Conservation (phyloP, 2,113 vertebrate genomes). For the Promerops cafer region DNA sequence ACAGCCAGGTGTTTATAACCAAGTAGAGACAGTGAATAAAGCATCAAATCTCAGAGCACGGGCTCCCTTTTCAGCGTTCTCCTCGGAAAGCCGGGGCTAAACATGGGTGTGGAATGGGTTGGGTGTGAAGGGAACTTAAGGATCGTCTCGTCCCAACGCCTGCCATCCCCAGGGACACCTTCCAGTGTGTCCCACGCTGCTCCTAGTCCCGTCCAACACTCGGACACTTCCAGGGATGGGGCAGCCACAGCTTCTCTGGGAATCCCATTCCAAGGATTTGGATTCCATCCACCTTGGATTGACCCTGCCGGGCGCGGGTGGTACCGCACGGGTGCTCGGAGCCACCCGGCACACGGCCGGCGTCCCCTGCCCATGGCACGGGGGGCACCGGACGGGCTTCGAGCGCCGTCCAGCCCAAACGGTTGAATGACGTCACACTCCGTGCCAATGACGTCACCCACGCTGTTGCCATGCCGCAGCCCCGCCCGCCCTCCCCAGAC, state of each 20-base stretch:
- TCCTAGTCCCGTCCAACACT: background rate
- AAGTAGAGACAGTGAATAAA: background rate
- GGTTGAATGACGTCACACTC: fast-evolving
- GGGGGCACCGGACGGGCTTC: fast-evolving
- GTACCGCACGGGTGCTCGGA: background rate
- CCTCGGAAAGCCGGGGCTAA: fast-evolving
- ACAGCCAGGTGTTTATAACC: background rate
- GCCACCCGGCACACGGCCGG: too few relatives aligned
- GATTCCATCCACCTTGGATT: fast-evolving
- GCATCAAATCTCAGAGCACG: fast-evolving
- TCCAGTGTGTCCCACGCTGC: fast-evolving
- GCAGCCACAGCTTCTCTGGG: background rate
- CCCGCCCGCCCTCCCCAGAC: fast-evolving
- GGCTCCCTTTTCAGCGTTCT: fast-evolving
- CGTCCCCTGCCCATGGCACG: fast-evolving
- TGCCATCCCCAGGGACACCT: background rate
- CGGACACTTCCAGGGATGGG: too few relatives aligned
- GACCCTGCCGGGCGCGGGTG: background rate
- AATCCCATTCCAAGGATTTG: background rate
- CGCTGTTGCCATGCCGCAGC: background rate
- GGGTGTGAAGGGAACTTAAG: background rate
- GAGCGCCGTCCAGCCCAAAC: fast-evolving
- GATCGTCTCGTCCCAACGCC: fast-evolving
- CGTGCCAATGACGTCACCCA: fast-evolving
- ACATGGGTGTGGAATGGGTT: fast-evolving